A percentile compares a stretch with the other conserved stretches of the same genome.
Evolutionary conservation across 2,797 vertebrate genomes (phyloP).

Genomic region (Loriculus beryllinus): DNA sequence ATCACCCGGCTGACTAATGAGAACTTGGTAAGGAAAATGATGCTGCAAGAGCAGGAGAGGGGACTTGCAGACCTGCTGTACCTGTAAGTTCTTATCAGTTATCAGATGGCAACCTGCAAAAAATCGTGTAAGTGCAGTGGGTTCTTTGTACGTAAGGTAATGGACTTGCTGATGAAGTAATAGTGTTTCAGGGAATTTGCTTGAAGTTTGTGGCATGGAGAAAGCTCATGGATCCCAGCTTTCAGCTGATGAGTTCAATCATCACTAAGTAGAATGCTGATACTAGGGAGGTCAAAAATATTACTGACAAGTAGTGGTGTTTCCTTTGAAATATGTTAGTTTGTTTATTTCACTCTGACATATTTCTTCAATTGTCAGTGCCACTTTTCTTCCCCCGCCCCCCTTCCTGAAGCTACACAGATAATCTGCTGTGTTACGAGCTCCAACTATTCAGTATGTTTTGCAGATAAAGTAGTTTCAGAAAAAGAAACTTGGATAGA

Average conservation of each 20-base stretch:
- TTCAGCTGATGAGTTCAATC: not conserved
- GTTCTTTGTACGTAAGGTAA: not conserved
- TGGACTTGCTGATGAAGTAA: not conserved
- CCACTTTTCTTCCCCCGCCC: not conserved
- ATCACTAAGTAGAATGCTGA: not conserved
- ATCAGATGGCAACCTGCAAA: not conserved
- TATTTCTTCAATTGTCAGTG: not conserved
- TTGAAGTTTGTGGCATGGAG: not conserved
- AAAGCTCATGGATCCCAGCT: not conserved
- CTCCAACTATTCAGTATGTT: not conserved
- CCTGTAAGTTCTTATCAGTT: rapidly evolving
- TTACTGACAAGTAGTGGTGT: not conserved
- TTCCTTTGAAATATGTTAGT: not conserved
- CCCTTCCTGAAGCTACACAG: not conserved
- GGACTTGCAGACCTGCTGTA: not conserved
- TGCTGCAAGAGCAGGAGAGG: not conserved
- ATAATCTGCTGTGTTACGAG: not conserved
- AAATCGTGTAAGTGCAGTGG: not conserved
- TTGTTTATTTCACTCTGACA: not conserved
- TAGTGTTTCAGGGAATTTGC: not conserved
- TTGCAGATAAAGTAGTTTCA: not conserved
- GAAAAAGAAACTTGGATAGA: not conserved
- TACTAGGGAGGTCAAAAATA: not conserved
- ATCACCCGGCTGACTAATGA: slow-evolving; percentile 97
- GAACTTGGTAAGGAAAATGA: slow-evolving; percentile 84